Evolutionary conservation across 1,140 invertebrate genomes (phyloP), one percentile per base, ranked within the genome.

Genomic region (Drosophila bocqueti): DNA sequence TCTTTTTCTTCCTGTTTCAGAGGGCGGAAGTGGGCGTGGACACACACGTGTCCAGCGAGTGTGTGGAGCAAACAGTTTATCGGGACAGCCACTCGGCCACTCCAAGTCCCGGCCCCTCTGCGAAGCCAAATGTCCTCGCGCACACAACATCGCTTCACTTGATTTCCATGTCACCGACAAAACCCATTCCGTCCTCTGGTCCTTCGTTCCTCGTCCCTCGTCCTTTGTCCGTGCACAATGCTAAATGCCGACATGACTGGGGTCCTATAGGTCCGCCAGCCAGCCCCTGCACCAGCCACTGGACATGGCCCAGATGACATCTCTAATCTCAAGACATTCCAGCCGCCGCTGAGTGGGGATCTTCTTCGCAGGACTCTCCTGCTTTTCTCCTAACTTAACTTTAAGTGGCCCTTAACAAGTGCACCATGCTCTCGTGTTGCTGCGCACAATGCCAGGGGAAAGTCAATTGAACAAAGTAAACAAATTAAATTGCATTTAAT

Each of bases 101-200:
- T 42, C 24, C 11, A 45, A 24, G n/a, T 21, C 42, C 54, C 24
- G 21, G 26, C n/a, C 26, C 54, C 58, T n/a, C 29, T 26, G 46
- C 52, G 18, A 31, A 38, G 29, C 40, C 57, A 75, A 55, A 81
- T 64, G 77, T 59, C 52, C 63, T 74, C 74, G 79, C 83, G 83
- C 55, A 63, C 67, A 18, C 26, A 52, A 58, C 61, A 64, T 76
- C 83, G 76, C 66, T 73, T 87, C 83, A 83, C 76, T 87, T 86
- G 83, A 86, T 86, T 86, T 86, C 81, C 79, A 86, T 86, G 83
- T 86, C 83, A 87, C 76, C 83, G 79, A 74, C 83, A 87, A 87
- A 79, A 83, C 71, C 83, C 79, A 86, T 74, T 84, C 67, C 64
- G 64, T 69, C 36, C 34, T 8, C n/a, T 8, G 18, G 18, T 36